Conservation (phyloP, 2,888 invertebrate genomes). For the Endotricha flammealis region DNA sequence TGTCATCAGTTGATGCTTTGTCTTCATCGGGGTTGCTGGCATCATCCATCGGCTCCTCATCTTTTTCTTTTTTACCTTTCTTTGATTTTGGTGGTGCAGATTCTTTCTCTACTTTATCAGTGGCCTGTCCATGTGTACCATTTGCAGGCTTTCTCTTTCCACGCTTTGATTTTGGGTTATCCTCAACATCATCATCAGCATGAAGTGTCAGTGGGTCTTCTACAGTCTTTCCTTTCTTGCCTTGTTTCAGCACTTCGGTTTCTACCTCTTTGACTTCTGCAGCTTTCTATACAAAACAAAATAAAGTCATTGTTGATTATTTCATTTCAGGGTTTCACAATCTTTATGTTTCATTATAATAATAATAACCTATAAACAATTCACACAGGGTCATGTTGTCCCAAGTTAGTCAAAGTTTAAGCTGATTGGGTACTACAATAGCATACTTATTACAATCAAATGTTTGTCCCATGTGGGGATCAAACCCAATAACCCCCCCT, state of each 20-base stretch:
- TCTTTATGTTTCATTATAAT: no score
- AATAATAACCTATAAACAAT: no score
- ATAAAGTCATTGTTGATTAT: slow-evolving; percentile 1
- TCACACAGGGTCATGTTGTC: no score
- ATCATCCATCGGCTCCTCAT: slow-evolving; percentile 41
- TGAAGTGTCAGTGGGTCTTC: slow-evolving; percentile 36
- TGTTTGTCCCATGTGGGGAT: no score
- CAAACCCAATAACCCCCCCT: no score
- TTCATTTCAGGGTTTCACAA: no score
- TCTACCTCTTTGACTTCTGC: slow-evolving; percentile 50
- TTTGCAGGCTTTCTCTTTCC: slow-evolving; percentile 44
- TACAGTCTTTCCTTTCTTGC: slow-evolving; percentile 53
- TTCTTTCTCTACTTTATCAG: slow-evolving; percentile 38
- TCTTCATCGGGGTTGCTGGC: slow-evolving; percentile 43
- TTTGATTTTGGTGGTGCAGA: slow-evolving; percentile 44
- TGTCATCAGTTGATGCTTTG: slow-evolving; percentile 37
- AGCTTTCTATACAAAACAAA: slow-evolving; percentile 50
- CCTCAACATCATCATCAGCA: slow-evolving; percentile 29
- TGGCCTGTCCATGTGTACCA: slow-evolving; percentile 33
- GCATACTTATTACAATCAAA: no score
- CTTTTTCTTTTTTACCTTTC: slow-evolving; percentile 50
- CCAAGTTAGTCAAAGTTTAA: no score
- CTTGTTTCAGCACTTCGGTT: slow-evolving; percentile 56
- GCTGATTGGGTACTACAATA: no score
- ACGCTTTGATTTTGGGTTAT: slow-evolving; percentile 44